Base-by-base conservation (phyloP, 2,797 vertebrate genomes). In the Serranus cabrilla region DNA sequence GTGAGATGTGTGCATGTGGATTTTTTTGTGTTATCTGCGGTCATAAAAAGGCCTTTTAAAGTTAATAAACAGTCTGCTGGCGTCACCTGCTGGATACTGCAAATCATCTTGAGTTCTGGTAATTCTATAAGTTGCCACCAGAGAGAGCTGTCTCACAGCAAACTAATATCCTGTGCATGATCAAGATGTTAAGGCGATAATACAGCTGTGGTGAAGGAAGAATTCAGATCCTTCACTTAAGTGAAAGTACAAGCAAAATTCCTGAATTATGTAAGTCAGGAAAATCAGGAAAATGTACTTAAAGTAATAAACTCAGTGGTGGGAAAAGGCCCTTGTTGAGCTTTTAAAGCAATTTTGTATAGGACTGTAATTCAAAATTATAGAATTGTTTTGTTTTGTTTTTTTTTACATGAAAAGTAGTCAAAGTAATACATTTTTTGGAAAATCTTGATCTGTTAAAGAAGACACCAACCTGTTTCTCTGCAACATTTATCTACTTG, bases 71-170 rank as follows among this genome's bases (percentile, higher is more conserved):
- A 82, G 87, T 76, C 25, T 71, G 56, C 51, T 83, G 77, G 81
- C 70, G 86, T 56, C 93, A 87, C 78, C 93, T 92, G 78, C 80
- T 89, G 92, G 89, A 76, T 6, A 11, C 17, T 58, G 31, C 39
- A 34, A 64, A 60, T 31, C 9, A 46, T 16, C 34, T 57, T 1
- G 0, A 59, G 9, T 63, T 42, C 9, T 50, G 10, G 13, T 66
- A 0, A 1, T 80, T 75, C 23, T 42, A 55, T 16, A 13, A 31
- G 1, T 2, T 9, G 40, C 23, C 89, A 84, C 83, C 49, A 87
- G 91, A 74, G 83, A 2, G 74, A 80, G 3, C 60, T 64, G 62
- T 71, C 43, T 55, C n/a, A 61, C 64, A 20, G 50, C 5, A 16
- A 87, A 76, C 52, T 2, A 8, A 40, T 12, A 9, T 5, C 12